phyloP scores from a whole-genome alignment of 2,888 invertebrate species.

The Colletes collaris region DNA sequence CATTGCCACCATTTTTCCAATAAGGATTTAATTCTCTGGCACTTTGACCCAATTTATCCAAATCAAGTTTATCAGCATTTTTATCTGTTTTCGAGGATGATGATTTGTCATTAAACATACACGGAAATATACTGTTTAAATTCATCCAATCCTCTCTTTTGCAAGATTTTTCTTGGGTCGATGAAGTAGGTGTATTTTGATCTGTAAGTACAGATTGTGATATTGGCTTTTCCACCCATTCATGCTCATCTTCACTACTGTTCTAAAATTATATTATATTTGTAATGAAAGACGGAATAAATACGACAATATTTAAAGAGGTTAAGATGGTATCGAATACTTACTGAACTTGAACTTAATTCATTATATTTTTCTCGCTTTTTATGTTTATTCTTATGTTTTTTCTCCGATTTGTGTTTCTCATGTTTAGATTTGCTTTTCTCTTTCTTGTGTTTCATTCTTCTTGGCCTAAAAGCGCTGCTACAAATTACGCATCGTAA shows the following conservation, averaged over 20 bases:
- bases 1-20: slow-evolving; percentile 95
- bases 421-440: slow-evolving; percentile 61
- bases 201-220: neutral
- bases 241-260: slow-evolving; percentile 74
- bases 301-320: neutral
- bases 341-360: slow-evolving; percentile 56
- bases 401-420: slow-evolving; percentile 62
- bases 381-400: slow-evolving; percentile 62
- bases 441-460: slow-evolving; percentile 42
- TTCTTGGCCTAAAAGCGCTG: neutral
- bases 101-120: slow-evolving; percentile 82
- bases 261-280: slow-evolving; percentile 53
- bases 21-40: slow-evolving; percentile 94
- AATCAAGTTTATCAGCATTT: slow-evolving; percentile 85
- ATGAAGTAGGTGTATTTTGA: slow-evolving; percentile 23
- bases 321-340: slow-evolving; percentile 15
- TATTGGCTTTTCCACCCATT: slow-evolving; percentile 86
- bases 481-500: too few species aligned
- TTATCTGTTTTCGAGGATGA: slow-evolving; percentile 84
- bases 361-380: slow-evolving; percentile 50
- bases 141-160: slow-evolving; percentile 92
- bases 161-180: slow-evolving; percentile 62
- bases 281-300: neutral
- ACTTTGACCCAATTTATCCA: slow-evolving; percentile 89
- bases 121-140: slow-evolving; percentile 85